A percentile compares a stretch with the other conserved stretches of the same genome.
Conservation (phyloP, 2,888 invertebrate species). For the Blera fallax region DNA sequence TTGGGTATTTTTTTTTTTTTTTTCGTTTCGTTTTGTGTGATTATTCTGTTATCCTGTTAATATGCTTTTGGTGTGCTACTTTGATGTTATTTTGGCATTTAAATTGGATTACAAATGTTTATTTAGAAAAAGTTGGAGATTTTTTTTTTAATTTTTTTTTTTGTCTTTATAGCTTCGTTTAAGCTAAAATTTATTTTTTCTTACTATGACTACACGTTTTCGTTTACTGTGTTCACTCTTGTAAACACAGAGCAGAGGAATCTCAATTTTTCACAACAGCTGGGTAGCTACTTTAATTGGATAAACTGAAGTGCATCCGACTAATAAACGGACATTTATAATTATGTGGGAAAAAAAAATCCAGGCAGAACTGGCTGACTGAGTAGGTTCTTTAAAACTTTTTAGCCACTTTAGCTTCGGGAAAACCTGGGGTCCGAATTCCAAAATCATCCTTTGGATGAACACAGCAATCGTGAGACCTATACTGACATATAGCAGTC, state of each 20-base stretch:
- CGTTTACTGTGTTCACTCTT: not conserved
- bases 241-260: not conserved
- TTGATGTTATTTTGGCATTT: conserved; percentile 53
- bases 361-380: no score
- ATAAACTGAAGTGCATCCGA: no score
- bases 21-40: not conserved
- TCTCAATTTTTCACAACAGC: no score
- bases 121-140: conserved; percentile 24
- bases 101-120: conserved; percentile 67
- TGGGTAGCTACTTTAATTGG: no score
- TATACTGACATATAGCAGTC: no score
- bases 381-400: no score
- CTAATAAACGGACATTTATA: no score
- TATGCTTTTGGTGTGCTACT: conserved; percentile 50
- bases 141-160: conserved; percentile 9
- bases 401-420: no score
- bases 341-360: no score
- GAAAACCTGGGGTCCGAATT: no score
- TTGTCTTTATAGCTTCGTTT: not conserved
- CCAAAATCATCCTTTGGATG: no score
- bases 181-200: not conserved
- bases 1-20: conserved; percentile 20
- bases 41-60: conserved; percentile 57
- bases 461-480: no score
- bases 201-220: not conserved